These are phyloP conservation scores for Nothoprocta pentlandii DNA, from an alignment of 2,113 vertebrate species.

Conservation along the genomic window DNA sequence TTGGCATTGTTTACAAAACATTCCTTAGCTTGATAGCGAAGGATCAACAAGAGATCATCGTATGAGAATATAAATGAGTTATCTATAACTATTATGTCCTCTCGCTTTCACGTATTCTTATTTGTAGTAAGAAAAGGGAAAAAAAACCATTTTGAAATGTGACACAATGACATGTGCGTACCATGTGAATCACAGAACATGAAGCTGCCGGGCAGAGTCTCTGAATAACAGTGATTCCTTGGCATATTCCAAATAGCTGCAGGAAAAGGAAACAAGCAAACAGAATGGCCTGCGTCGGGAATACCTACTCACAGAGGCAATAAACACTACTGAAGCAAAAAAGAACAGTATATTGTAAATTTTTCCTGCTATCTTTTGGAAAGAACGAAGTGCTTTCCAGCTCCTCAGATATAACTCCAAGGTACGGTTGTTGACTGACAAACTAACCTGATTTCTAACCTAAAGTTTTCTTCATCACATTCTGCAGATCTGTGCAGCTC, in stretches of 20 bases:
- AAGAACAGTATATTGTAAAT: background rate
- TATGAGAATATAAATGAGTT: background rate
- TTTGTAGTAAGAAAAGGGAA: background rate
- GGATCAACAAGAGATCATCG: background rate
- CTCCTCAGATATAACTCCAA: background rate
- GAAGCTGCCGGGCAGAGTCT: background rate
- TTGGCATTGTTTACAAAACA: background rate
- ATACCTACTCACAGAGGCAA: background rate
- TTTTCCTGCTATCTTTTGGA: background rate
- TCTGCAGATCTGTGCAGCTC: slow-evolving; percentile 24
- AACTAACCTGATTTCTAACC: slow-evolving; percentile 7
- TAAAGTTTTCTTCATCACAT: slow-evolving; percentile 28
- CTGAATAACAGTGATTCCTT: background rate
- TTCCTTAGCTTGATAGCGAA: background rate
- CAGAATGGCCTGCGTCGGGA: background rate
- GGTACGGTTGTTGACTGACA: background rate
- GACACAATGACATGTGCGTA: background rate
- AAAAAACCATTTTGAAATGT: slow-evolving; percentile 45
- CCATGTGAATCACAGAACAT: slow-evolving; percentile 25
- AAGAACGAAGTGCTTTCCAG: background rate
- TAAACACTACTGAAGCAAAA: background rate
- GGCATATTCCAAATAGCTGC: background rate
- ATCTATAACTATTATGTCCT: background rate
- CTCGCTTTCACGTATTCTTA: background rate
- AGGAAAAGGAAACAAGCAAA: background rate